phyloP scores from a whole-genome alignment of 1,140 invertebrate species.

The Eciton burchellii region DNA sequence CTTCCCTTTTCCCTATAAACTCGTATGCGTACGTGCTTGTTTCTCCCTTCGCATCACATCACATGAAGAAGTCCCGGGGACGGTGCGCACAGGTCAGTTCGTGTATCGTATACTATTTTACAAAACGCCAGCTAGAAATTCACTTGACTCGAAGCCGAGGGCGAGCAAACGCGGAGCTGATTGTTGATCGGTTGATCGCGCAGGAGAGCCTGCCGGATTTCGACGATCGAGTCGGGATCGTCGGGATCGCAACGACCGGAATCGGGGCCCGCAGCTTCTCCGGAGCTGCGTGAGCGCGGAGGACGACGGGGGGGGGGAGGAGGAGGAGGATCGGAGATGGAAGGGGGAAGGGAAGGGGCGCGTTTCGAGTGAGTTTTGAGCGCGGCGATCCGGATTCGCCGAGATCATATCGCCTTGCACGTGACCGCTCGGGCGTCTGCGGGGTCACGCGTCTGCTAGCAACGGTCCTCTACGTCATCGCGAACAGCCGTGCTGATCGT shows the following conservation, averaged over 20 bases:
- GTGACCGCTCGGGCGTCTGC: conserved; percentile 24
- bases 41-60: conserved; percentile 43
- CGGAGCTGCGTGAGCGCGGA: neutral
- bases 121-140: conserved; percentile 43
- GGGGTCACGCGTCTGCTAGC: conserved; percentile 18
- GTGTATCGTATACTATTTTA: conserved; percentile 59
- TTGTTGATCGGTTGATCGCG: conserved; percentile 39
- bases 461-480: conserved; percentile 23
- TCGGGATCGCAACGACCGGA: conserved; percentile 7
- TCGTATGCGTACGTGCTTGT: neutral
- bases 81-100: conserved; percentile 52
- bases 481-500: no score
- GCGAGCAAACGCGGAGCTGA: conserved; percentile 28
- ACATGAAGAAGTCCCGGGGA: conserved; percentile 47
- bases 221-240: no score
- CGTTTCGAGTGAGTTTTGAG: neutral
- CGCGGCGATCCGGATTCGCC: neutral
- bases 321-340: no score
- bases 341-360: no score
- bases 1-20: neutral
- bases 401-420: conserved; percentile 33
- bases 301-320: no score
- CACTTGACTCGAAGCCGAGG: conserved; percentile 55
- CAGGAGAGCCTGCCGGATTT: conserved; percentile 31
- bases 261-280: conserved; percentile 17